A percentile compares a stretch with the other conserved stretches of the same genome.
phyloP scores from a whole-genome alignment of 2,113 vertebrate genomes.

The Bubo blakistoni region DNA sequence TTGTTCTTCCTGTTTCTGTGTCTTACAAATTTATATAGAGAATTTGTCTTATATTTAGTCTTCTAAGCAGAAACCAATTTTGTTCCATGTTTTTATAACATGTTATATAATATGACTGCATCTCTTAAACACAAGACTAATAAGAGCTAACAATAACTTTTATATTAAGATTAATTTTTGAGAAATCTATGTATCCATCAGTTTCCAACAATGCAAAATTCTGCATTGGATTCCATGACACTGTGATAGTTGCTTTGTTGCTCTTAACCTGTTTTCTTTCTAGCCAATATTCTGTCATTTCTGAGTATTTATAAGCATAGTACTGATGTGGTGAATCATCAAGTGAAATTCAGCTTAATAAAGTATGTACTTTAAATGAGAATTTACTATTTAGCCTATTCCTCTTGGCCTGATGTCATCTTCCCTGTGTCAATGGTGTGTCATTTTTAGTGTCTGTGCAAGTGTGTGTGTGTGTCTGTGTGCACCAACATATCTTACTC shows the following conservation, averaged over 20 bases:
- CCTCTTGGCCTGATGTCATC: background rate
- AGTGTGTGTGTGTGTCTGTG: background rate
- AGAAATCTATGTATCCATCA: background rate
- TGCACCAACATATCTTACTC: background rate
- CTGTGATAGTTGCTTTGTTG: background rate
- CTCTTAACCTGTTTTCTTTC: background rate
- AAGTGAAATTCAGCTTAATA: background rate
- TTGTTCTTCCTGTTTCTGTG: conserved; percentile 18
- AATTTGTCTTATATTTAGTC: background rate
- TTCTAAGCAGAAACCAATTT: background rate
- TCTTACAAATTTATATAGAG: background rate
- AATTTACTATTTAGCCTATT: background rate
- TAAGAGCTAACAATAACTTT: background rate
- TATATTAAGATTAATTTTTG: background rate
- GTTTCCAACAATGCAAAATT: background rate
- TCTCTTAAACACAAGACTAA: background rate
- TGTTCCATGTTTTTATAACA: background rate
- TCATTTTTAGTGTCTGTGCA: background rate
- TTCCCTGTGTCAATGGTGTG: background rate
- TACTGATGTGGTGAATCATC: background rate
- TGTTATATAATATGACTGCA: background rate
- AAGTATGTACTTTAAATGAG: background rate
- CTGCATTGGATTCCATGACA: background rate
- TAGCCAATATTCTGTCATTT: background rate
- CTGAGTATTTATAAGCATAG: background rate